These are phyloP conservation scores for Gymnothorax reevesii DNA, from an alignment of 2,797 vertebrate genomes.

Conservation along the genomic window DNA sequence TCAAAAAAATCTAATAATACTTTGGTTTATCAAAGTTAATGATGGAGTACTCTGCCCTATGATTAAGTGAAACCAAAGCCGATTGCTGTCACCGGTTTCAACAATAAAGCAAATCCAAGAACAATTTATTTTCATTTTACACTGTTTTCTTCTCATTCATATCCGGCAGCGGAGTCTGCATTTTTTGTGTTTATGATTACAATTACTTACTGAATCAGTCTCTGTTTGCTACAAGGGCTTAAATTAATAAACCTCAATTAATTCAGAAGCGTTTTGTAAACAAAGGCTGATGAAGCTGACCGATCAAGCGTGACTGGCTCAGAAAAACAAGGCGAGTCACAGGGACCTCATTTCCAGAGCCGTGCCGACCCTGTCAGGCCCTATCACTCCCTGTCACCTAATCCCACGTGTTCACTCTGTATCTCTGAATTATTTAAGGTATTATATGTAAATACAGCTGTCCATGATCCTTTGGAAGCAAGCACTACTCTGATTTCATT, in stretches of 20 bases:
- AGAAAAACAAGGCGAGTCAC: slow-evolving; percentile 59
- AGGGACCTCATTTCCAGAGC: slow-evolving; percentile 73
- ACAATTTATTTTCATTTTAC: slow-evolving; percentile 16
- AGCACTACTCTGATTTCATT: slow-evolving; percentile 39
- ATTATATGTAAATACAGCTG: slow-evolving; percentile 38
- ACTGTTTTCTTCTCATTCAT: neutral
- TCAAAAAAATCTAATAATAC: neutral
- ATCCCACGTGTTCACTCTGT: slow-evolving; percentile 51
- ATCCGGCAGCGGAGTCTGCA: slow-evolving; percentile 61
- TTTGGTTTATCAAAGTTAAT: neutral
- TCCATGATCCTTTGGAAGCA: slow-evolving; percentile 31
- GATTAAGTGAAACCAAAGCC: neutral
- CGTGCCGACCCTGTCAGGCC: slow-evolving; percentile 69
- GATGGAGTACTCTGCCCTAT: neutral
- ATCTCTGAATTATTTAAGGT: slow-evolving; percentile 34
- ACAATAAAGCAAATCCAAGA: slow-evolving; percentile 7
- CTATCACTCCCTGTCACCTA: slow-evolving; percentile 50
- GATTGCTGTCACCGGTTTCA: neutral
- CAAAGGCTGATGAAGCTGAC: slow-evolving; percentile 82
- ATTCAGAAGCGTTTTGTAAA: slow-evolving; percentile 83
- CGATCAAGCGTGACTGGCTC: slow-evolving; percentile 78
- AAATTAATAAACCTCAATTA: slow-evolving; percentile 82
- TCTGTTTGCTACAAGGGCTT: slow-evolving; percentile 76
- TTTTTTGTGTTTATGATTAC: slow-evolving; percentile 83
- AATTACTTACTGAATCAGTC: slow-evolving; percentile 82